phyloP scores from a whole-genome alignment of 2,888 invertebrate genomes.

The Habrosyne pyritoides region DNA sequence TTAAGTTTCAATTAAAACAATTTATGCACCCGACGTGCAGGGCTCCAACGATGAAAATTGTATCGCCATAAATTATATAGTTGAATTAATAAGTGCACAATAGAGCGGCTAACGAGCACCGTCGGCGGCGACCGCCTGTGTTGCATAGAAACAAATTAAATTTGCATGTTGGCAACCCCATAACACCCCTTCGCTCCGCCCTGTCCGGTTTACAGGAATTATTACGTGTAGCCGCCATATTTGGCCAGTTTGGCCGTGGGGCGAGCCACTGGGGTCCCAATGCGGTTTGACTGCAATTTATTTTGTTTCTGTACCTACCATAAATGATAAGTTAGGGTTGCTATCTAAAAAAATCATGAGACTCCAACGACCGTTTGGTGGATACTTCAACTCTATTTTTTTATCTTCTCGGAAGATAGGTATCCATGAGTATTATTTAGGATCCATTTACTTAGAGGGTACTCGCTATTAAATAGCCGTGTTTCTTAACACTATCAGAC shows the following conservation, averaged over 20 bases:
- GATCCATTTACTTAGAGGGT: constrained; percentile 19
- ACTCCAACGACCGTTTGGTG: background rate
- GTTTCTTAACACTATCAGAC: constrained; percentile 56
- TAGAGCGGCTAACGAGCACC: constrained; percentile 67
- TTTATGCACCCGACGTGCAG: constrained; percentile 62
- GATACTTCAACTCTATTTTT: background rate
- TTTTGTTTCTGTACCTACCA: constrained; percentile 22
- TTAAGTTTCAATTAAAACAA: constrained; percentile 78
- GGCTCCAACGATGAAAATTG: constrained; percentile 47
- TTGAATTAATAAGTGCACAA: constrained; percentile 79
- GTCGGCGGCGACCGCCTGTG: constrained; percentile 64
- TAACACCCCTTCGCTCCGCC: constrained; percentile 54
- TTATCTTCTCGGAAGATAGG: constrained; percentile 7
- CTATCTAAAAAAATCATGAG: background rate
- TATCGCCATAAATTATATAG: constrained; percentile 69
- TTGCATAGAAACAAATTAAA: constrained; percentile 70
- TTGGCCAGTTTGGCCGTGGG: constrained; percentile 43
- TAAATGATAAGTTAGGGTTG: background rate
- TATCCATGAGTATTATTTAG: constrained; percentile 7
- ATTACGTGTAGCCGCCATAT: constrained; percentile 60
- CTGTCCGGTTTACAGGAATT: constrained; percentile 38
- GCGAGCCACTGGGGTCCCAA: constrained; percentile 37
- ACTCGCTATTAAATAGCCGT: constrained; percentile 31
- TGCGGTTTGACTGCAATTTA: constrained; percentile 51
- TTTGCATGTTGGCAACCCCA: constrained; percentile 78